Evolutionary conservation across 2,888 invertebrate genomes (phyloP).

Genomic region (Pachymerium ferrugineum): DNA sequence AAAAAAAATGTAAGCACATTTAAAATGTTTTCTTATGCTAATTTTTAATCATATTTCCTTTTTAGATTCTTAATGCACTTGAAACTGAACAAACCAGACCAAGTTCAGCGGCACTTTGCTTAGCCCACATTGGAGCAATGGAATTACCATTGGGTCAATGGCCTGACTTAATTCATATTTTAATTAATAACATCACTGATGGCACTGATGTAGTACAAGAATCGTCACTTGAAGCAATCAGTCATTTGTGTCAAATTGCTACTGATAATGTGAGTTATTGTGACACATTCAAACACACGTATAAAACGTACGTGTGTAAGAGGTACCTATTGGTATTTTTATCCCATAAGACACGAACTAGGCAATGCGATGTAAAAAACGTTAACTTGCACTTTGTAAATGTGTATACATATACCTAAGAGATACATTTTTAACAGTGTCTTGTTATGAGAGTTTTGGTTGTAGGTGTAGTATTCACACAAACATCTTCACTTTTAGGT

Average conservation of each 20-base stretch:
- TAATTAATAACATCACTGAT: not conserved
- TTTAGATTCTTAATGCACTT: not conserved
- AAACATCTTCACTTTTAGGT: no score
- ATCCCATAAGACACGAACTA: no score
- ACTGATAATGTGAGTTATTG: not conserved
- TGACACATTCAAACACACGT: no score
- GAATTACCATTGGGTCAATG: not conserved
- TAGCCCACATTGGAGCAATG: not conserved
- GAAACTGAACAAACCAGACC: not conserved
- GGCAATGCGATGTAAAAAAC: no score
- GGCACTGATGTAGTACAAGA: not conserved
- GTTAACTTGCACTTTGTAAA: no score
- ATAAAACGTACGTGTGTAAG: no score
- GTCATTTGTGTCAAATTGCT: not conserved
- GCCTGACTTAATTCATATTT: not conserved
- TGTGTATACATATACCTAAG: no score
- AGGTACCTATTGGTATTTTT: no score
- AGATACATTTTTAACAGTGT: not conserved
- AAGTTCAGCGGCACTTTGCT: not conserved
- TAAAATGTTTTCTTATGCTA: not conserved
- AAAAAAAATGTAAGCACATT: not conserved
- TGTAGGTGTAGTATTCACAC: no score
- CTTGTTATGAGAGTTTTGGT: not conserved
- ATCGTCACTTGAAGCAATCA: not conserved
- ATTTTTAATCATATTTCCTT: not conserved